Conservation (phyloP, 2,113 vertebrate genomes). For the Channa argus region DNA sequence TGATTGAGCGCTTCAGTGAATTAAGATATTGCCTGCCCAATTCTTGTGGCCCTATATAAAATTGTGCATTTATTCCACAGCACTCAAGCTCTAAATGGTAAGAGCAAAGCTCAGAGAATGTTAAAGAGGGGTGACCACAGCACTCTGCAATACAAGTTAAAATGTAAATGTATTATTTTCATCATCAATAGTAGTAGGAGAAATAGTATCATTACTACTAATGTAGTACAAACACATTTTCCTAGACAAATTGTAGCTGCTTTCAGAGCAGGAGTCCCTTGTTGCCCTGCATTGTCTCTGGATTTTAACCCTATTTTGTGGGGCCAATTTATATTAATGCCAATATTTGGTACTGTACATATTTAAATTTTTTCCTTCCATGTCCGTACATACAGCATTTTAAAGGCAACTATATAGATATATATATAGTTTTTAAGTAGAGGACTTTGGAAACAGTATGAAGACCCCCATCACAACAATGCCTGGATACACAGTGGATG, state of each 20-base stretch:
- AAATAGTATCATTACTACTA: too few relatives aligned
- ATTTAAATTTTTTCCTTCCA: too few relatives aligned
- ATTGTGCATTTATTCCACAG: slow-evolving; percentile 18
- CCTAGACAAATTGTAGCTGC: too few relatives aligned
- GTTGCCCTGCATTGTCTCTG: too few relatives aligned
- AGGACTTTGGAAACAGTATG: background rate
- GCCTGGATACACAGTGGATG: background rate
- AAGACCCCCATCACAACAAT: background rate
- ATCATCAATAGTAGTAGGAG: too few relatives aligned
- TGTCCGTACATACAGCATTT: too few relatives aligned
- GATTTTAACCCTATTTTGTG: too few relatives aligned
- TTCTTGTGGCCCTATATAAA: slow-evolving; percentile 14
- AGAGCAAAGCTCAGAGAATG: slow-evolving; percentile 2
- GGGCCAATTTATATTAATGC: too few relatives aligned
- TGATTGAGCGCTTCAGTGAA: slow-evolving; percentile 71
- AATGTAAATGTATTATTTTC: background rate
- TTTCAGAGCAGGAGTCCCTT: too few relatives aligned
- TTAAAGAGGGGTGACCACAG: slow-evolving; percentile 1
- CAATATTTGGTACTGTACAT: too few relatives aligned
- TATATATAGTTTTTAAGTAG: background rate
- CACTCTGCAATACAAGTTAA: background rate
- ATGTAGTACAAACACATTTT: too few relatives aligned
- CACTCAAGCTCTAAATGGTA: slow-evolving; percentile 13
- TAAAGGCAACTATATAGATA: too few relatives aligned
- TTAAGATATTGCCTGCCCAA: slow-evolving; percentile 56